Evolutionary conservation across 2,888 invertebrate genomes (phyloP).

Genomic region (Ochlodes sylvanus): DNA sequence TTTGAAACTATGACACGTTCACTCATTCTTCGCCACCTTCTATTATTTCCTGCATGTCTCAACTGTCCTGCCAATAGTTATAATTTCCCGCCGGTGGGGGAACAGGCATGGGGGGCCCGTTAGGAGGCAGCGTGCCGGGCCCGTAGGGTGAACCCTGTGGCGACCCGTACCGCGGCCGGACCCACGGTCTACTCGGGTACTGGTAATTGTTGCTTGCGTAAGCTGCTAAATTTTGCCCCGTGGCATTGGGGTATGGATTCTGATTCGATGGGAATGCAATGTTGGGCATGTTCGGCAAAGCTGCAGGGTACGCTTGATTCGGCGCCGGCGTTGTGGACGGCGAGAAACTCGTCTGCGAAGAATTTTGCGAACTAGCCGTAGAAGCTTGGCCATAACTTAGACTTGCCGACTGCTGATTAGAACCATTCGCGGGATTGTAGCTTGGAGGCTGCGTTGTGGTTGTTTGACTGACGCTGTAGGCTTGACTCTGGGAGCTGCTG

Average conservation of each 20-base stretch:
- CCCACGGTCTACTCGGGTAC: slow-evolving; percentile 77
- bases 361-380: slow-evolving; percentile 62
- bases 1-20: slow-evolving; percentile 9
- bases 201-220: slow-evolving; percentile 78
- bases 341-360: slow-evolving; percentile 67
- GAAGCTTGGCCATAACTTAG: slow-evolving; percentile 58
- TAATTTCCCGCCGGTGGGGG: slow-evolving; percentile 74
- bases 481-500: slow-evolving; percentile 52
- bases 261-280: slow-evolving; percentile 67
- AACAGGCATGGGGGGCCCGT: slow-evolving; percentile 68
- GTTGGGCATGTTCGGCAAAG: slow-evolving; percentile 66
- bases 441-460: slow-evolving; percentile 63
- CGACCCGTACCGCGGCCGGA: slow-evolving; percentile 73
- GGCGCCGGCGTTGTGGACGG: slow-evolving; percentile 75
- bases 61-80: slow-evolving; percentile 81
- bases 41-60: slow-evolving; percentile 63
- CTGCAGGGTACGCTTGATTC: slow-evolving; percentile 64
- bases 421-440: slow-evolving; percentile 65
- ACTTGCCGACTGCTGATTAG: slow-evolving; percentile 57
- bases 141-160: slow-evolving; percentile 76
- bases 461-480: slow-evolving; percentile 60
- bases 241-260: slow-evolving; percentile 78
- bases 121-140: slow-evolving; percentile 59
- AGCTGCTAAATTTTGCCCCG: slow-evolving; percentile 78
- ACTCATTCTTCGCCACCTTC: slow-evolving; percentile 36